These are phyloP conservation scores for Ophiodon elongatus DNA, from an alignment of 2,113 vertebrate species.

Conservation along the genomic window DNA sequence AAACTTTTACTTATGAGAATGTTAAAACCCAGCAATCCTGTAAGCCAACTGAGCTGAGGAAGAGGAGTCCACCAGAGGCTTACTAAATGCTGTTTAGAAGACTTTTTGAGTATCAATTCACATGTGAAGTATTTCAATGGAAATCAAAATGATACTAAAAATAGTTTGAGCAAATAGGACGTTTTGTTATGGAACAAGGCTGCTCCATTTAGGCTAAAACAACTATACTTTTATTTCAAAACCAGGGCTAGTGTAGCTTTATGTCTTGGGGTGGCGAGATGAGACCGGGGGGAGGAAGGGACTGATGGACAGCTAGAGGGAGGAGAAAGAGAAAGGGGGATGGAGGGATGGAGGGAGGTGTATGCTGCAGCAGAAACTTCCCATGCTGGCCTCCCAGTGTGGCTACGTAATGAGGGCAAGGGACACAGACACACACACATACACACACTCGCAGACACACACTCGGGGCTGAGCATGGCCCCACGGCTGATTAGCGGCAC, in stretches of 20 bases:
- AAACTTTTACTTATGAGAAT: background rate
- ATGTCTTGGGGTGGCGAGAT: slow-evolving; percentile 44
- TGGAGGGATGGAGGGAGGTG: slow-evolving; percentile 60
- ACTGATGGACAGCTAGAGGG: slow-evolving; percentile 67
- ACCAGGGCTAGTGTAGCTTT: slow-evolving; percentile 17
- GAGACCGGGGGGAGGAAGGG: slow-evolving; percentile 44
- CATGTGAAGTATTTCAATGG: background rate
- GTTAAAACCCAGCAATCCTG: background rate
- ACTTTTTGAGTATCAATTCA: background rate
- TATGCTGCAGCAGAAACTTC: slow-evolving; percentile 85
- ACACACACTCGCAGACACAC: slow-evolving; percentile 66
- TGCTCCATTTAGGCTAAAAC: slow-evolving; percentile 9
- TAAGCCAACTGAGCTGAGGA: too few species aligned
- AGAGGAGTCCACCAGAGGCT: background rate
- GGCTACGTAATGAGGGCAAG: slow-evolving; percentile 89
- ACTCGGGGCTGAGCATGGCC: slow-evolving; percentile 88
- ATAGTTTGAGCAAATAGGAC: background rate
- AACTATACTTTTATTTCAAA: slow-evolving; percentile 29
- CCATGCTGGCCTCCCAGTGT: slow-evolving; percentile 88
- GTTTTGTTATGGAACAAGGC: background rate
- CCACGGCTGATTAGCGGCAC: slow-evolving; percentile 90
- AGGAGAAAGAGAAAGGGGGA: slow-evolving; percentile 47
- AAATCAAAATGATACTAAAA: background rate
- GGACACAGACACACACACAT: slow-evolving; percentile 66
- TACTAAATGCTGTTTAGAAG: background rate